Conservation (phyloP, 92 coral and sea anemone genomes). For the Zoanthus gigantus region DNA sequence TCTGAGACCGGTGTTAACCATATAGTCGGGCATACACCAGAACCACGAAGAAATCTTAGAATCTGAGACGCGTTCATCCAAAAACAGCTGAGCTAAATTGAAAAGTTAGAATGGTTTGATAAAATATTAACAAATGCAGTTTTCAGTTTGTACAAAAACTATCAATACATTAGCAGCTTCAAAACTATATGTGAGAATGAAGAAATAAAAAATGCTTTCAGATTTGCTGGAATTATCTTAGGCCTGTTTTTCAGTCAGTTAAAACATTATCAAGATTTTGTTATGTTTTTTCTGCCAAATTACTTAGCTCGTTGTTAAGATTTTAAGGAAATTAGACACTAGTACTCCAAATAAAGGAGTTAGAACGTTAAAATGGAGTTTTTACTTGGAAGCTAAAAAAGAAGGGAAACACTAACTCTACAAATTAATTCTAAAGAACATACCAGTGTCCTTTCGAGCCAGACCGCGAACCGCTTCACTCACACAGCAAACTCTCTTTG, state of each 20-base stretch:
- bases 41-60: too few relatives aligned
- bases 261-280: neutral
- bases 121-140: neutral
- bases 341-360: neutral
- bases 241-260: too few relatives aligned
- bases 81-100: neutral
- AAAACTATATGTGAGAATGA: neutral
- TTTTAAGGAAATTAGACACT: neutral
- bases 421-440: neutral
- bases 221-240: neutral
- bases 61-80: neutral
- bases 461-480: neutral
- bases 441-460: conserved; percentile 29
- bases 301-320: neutral
- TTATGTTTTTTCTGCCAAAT: neutral
- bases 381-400: neutral
- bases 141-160: neutral
- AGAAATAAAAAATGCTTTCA: neutral
- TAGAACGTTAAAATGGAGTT: neutral
- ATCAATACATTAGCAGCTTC: neutral
- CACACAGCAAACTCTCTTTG: conserved; percentile 34
- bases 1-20: too few relatives aligned
- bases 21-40: too few relatives aligned
- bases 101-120: neutral
- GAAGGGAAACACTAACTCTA: neutral